These are phyloP conservation scores for Aegotheles bennettii DNA, from an alignment of 2,113 vertebrate genomes.

Conservation along the genomic window DNA sequence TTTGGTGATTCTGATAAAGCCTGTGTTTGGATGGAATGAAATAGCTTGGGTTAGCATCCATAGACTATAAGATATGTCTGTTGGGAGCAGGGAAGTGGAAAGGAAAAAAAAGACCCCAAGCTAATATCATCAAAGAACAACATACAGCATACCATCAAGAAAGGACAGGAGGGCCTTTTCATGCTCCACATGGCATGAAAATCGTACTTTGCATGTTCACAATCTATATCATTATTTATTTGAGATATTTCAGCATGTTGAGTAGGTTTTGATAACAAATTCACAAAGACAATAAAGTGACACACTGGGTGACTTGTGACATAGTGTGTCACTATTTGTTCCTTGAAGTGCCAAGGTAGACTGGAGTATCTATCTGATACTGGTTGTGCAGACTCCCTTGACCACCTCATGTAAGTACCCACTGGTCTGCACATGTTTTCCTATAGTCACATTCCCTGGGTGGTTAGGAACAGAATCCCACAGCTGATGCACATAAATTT, in stretches of 20 bases:
- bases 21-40: neutral
- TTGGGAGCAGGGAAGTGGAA: fast-evolving
- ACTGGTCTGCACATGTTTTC: neutral
- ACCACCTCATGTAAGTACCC: neutral
- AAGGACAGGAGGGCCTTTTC: neutral
- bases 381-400: neutral
- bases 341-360: neutral
- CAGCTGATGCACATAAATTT: neutral
- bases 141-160: neutral
- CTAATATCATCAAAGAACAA: neutral
- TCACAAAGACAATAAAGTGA: neutral
- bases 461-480: neutral
- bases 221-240: neutral
- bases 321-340: neutral
- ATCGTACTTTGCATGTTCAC: neutral
- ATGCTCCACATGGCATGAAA: neutral
- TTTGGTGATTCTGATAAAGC: neutral
- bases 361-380: neutral
- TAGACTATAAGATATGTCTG: neutral
- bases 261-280: neutral
- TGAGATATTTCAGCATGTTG: fast-evolving
- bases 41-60: neutral
- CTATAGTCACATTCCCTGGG: neutral
- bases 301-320: neutral
- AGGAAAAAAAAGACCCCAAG: no score